A percentile compares a stretch with the other conserved stretches of the same genome.
These are phyloP conservation scores for Melanostoma scalare DNA, from an alignment of 2,888 invertebrate genomes.

Conservation along the genomic window DNA sequence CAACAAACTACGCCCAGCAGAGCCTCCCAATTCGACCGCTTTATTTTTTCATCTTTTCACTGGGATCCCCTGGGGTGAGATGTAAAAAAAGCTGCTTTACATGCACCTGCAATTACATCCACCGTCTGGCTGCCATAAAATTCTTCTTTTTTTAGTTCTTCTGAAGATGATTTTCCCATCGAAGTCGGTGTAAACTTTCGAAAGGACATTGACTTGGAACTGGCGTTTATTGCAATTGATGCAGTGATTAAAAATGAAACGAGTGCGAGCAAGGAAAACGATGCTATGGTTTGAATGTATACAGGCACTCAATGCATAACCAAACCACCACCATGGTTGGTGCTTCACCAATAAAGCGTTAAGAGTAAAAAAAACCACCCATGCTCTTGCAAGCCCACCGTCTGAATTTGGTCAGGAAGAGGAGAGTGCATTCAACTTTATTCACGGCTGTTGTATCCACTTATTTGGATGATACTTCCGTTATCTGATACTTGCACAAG, in stretches of 20 bases:
- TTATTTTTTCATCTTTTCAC: no score
- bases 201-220: constrained; percentile 58
- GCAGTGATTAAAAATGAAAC: constrained; percentile 12
- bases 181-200: background rate
- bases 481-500: background rate
- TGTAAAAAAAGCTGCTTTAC: background rate
- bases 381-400: no score
- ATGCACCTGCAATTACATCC: constrained; percentile 4
- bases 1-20: no score
- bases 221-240: constrained; percentile 34
- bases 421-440: constrained; percentile 39
- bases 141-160: background rate
- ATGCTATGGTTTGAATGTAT: background rate
- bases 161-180: background rate
- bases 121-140: constrained; percentile 8
- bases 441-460: background rate
- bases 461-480: constrained; percentile 18
- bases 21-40: no score
- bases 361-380: no score
- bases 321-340: no score
- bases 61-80: no score
- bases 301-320: no score
- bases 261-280: background rate
- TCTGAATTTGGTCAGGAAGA: background rate
- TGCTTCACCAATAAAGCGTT: no score